Evolutionary conservation across 2,888 invertebrate species (phyloP).

Genomic region (Petrolisthes cinctipes): DNA sequence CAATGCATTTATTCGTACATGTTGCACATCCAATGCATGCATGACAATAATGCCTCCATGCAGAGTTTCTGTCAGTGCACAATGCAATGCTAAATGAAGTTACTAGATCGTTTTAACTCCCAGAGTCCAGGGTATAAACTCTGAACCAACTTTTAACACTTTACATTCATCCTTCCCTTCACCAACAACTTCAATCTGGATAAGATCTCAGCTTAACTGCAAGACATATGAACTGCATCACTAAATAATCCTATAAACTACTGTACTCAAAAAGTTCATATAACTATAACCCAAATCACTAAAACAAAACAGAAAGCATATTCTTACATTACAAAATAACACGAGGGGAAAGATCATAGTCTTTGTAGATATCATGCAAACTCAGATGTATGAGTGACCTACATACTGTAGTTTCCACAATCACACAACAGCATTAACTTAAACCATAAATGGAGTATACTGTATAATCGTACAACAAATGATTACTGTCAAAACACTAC

Average conservation of each 20-base stretch:
- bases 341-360: constrained; percentile 32
- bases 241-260: constrained; percentile 14
- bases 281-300: constrained; percentile 35
- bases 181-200: neutral
- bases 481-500: constrained; percentile 51
- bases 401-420: constrained; percentile 28
- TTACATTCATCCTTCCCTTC: neutral
- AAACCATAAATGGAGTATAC: constrained; percentile 30
- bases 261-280: constrained; percentile 24
- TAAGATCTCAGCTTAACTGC: neutral
- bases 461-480: constrained; percentile 39
- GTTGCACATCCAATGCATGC: too few relatives aligned
- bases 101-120: too few relatives aligned
- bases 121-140: too few relatives aligned
- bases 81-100: too few relatives aligned
- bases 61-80: too few relatives aligned
- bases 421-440: constrained; percentile 50
- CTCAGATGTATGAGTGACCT: constrained; percentile 39
- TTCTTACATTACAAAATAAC: constrained; percentile 37
- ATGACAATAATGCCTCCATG: too few relatives aligned
- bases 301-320: constrained; percentile 18
- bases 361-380: constrained; percentile 44
- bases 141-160: too few relatives aligned
- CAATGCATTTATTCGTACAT: too few relatives aligned
- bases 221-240: neutral